A percentile compares a stretch with the other conserved stretches of the same genome.
phyloP scores from a whole-genome alignment of 1,140 invertebrate species.

The Limonius californicus region DNA sequence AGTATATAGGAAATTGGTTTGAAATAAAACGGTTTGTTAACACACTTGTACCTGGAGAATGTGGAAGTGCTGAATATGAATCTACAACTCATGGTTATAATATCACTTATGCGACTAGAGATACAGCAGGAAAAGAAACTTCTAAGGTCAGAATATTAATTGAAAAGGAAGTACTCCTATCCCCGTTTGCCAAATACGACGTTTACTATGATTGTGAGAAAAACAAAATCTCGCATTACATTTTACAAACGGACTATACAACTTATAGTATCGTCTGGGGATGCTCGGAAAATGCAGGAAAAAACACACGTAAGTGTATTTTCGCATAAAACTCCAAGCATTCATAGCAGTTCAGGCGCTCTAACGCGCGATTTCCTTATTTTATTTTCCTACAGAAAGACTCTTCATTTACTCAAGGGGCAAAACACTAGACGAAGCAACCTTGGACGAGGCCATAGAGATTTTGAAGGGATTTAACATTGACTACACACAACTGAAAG shows the following conservation, averaged over 20 bases:
- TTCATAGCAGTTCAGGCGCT: too few species aligned
- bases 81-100: background rate
- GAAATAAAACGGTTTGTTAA: background rate
- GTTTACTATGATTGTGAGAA: background rate
- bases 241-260: background rate
- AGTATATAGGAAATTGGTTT: background rate
- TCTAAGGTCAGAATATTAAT: background rate
- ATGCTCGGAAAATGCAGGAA: background rate
- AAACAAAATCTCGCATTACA: background rate
- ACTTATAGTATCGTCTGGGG: conserved; percentile 1
- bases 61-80: background rate
- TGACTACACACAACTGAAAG: too few species aligned
- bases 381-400: background rate
- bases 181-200: background rate
- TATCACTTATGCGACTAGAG: background rate
- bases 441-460: background rate
- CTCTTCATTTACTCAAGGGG: background rate
- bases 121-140: background rate
- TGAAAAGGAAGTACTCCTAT: background rate
- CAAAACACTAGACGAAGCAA: background rate
- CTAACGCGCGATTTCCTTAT: too few species aligned
- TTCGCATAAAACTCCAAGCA: too few species aligned
- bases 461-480: too few species aligned
- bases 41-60: background rate
- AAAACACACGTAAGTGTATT: background rate